Evolutionary conservation across 1,140 invertebrate genomes (phyloP).

Genomic region (Pantala flavescens): DNA sequence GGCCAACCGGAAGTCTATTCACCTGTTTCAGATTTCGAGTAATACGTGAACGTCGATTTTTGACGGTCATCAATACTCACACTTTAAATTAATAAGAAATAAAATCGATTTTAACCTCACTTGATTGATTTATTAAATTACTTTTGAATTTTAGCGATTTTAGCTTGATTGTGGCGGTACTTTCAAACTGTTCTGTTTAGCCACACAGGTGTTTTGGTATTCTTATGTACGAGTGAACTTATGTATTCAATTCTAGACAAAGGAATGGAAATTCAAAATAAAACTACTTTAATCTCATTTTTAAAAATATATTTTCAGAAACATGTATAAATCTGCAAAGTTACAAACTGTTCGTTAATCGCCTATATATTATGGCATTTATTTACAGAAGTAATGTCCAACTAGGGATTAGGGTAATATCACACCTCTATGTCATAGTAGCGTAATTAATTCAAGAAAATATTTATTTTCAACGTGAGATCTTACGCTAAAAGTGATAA

Average conservation of each 20-base stretch:
- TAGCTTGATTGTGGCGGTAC: too few relatives aligned
- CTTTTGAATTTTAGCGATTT: too few relatives aligned
- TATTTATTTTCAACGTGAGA: background rate
- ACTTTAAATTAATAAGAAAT: too few relatives aligned
- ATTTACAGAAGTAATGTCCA: background rate
- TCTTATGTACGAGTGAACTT: too few relatives aligned
- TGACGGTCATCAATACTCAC: too few relatives aligned
- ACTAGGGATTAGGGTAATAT: background rate
- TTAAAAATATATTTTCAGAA: background rate
- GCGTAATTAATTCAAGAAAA: background rate
- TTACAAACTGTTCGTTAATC: background rate
- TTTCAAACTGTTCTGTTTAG: too few relatives aligned
- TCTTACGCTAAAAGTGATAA: background rate
- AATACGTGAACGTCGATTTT: background rate
- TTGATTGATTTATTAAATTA: too few relatives aligned
- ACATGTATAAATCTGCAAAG: constrained; percentile 10
- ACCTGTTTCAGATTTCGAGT: background rate
- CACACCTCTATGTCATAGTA: background rate
- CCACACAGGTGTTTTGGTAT: too few relatives aligned
- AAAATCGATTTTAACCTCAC: too few relatives aligned
- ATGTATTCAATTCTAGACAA: too few relatives aligned
- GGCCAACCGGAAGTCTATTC: background rate
- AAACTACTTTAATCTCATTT: background rate
- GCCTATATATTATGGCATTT: background rate
- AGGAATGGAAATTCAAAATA: too few relatives aligned